These are phyloP conservation scores for Urocolius indicus DNA, from an alignment of 2,113 vertebrate genomes.

Conservation along the genomic window DNA sequence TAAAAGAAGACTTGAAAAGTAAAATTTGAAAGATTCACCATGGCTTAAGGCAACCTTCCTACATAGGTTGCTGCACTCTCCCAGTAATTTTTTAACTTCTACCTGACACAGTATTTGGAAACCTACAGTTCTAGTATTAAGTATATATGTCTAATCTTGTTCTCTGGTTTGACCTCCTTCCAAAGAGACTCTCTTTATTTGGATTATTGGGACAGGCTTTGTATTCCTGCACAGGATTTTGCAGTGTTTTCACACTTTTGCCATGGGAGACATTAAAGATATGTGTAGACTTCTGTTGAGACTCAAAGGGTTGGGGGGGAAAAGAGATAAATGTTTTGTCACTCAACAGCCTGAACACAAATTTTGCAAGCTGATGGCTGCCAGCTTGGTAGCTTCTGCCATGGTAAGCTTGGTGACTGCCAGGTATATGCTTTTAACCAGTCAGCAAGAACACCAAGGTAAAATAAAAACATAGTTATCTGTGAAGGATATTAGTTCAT, in stretches of 20 bases:
- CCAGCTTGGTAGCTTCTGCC: background rate
- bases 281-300: accelerated
- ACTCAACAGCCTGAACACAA: background rate
- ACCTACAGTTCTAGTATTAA: background rate
- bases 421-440: background rate
- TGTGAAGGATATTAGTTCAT: background rate
- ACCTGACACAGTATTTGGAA: background rate
- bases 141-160: background rate
- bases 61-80: background rate
- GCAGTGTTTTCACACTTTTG: background rate
- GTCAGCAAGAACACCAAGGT: background rate
- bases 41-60: background rate
- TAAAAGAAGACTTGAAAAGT: background rate
- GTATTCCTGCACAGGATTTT: background rate
- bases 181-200: background rate
- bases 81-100: background rate
- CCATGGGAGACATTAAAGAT: background rate
- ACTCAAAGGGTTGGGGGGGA: too few relatives aligned
- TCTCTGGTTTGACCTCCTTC: background rate
- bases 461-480: background rate
- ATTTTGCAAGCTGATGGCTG: background rate
- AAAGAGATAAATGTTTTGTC: background rate
- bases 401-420: background rate
- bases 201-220: background rate
- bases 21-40: background rate